Base-by-base conservation (phyloP, 2,113 vertebrate genomes). In the Tor tambroides region DNA sequence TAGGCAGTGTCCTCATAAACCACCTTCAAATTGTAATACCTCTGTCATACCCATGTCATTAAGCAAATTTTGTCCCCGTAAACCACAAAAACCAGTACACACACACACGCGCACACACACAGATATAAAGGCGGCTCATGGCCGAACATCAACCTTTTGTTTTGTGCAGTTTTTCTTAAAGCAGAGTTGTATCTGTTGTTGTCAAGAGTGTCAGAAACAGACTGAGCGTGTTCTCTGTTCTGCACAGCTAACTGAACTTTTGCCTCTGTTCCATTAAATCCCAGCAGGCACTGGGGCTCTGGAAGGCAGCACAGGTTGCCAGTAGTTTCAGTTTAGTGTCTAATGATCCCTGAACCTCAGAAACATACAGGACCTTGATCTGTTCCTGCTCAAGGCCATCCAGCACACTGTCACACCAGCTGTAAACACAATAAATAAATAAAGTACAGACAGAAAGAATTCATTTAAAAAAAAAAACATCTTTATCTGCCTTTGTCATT, bases 281-380 rank as follows among this genome's bases (percentile, higher is more conserved):
- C 72, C 81, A 54, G 82, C 84, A 88, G 32, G 35, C 80, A 26
- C 46, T 41, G 51, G 61, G 84, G 81, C 41, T 49, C 35, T 86
- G 46, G 76, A 49, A 72, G 56, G 32, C 67, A 35, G 30, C 26
- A 21, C 54, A 77, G 49, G 80, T 71, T 19, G 67, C 35, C 65
- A 74, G 80, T 63, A 59, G 46, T 71, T 83, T 35, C 72, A 88
- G 51, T 80, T 83, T 43, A 82, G 54, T 23, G 8, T 56, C 14
- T 65, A 89, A 80, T 89, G 75, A 84, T 84, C 63, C 83, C 21
- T 35, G 35, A 82, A 81, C 71, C 71, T 69, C 82, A 82, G 23
- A 85, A 59, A 26, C 72, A 69, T 17, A 46, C 49, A 59, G 21
- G 72, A 71, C 46, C 78, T 59, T 41, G 23, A 49, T 30, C 46